Evolutionary conservation across 2,113 vertebrate genomes (phyloP).

Genomic region (Coreoperca whiteheadi): DNA sequence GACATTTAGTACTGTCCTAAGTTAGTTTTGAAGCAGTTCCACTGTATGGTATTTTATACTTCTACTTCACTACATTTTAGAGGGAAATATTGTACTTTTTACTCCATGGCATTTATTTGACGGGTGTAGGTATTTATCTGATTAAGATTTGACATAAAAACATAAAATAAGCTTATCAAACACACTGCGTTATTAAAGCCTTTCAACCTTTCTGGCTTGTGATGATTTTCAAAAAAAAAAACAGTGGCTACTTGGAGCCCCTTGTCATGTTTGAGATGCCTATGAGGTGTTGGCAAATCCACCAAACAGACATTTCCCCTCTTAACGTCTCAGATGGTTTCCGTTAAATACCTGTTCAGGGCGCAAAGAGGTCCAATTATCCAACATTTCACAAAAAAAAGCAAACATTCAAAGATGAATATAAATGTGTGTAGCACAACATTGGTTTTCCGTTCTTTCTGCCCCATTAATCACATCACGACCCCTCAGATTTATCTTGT

Average conservation of each 20-base stretch:
- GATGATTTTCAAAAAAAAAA: not conserved
- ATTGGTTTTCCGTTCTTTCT: not conserved
- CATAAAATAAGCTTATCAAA: not conserved
- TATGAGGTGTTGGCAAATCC: not conserved
- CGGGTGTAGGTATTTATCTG: not conserved
- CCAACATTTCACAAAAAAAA: conserved; percentile 3
- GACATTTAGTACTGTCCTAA: no score
- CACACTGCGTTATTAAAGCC: no score
- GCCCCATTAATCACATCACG: not conserved
- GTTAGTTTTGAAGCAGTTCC: not conserved
- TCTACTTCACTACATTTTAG: not conserved
- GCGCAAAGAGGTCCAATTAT: not conserved
- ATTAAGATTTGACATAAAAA: not conserved
- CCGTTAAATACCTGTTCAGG: not conserved
- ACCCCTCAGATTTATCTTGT: not conserved
- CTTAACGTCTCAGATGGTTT: not conserved
- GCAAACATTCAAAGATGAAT: not conserved
- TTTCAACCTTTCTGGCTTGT: not conserved
- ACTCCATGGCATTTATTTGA: not conserved
- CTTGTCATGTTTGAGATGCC: conserved; percentile 1
- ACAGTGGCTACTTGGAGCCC: not conserved
- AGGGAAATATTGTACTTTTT: not conserved
- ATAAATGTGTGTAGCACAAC: not conserved
- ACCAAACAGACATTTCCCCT: not conserved
- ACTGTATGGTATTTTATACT: not conserved